Conservation (phyloP, 2,888 invertebrate genomes). For the Fabriciana adippe region DNA sequence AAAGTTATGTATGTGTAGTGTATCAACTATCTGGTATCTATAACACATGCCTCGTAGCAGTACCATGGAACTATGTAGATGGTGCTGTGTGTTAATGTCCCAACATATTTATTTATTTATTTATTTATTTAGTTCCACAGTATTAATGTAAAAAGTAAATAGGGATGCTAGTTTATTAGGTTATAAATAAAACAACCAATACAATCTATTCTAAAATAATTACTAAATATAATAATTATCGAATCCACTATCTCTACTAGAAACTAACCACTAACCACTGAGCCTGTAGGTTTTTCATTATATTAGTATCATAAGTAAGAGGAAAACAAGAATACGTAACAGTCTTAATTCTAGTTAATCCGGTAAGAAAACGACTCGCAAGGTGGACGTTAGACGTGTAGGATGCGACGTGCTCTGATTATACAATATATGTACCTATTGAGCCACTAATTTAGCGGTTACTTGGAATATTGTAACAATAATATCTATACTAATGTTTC, state of each 20-base stretch:
- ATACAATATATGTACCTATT: slow-evolving; percentile 38
- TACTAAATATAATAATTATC: neutral
- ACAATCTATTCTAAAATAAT: no score
- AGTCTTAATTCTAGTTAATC: slow-evolving; percentile 77
- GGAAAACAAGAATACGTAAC: slow-evolving; percentile 63
- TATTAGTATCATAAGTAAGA: slow-evolving; percentile 19
- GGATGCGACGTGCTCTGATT: slow-evolving; percentile 60
- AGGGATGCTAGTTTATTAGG: no score
- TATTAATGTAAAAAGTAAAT: no score
- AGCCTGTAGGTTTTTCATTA: neutral
- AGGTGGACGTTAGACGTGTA: slow-evolving; percentile 67
- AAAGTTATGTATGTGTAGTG: no score
- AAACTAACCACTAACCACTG: neutral
- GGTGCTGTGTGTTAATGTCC: no score
- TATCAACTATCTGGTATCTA: no score
- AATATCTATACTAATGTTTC: no score
- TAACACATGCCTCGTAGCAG: no score
- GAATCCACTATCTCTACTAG: neutral
- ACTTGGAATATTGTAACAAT: neutral
- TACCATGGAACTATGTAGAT: no score
- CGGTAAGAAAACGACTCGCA: slow-evolving; percentile 67
- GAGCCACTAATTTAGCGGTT: slow-evolving; percentile 48
- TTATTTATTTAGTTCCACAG: no score
- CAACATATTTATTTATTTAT: no score
- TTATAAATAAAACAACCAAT: no score